Evolutionary conservation across 2,113 vertebrate species (phyloP), one percentile per base, ranked within the genome.

Genomic region (Ictidomys tridecemlineatus): DNA sequence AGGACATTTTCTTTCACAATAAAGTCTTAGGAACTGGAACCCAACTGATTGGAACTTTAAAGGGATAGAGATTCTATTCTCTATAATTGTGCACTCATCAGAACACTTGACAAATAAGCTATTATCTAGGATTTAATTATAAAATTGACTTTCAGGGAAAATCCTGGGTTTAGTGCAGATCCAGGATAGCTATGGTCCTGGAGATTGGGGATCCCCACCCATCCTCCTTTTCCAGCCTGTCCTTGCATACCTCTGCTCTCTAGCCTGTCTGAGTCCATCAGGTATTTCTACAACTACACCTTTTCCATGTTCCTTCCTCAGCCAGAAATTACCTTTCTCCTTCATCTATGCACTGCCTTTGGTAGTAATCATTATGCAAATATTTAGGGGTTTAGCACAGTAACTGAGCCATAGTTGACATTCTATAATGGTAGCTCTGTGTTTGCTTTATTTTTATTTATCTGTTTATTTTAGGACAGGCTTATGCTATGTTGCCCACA

Each of bases 1-100:
- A 87, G 58, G 37, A 61, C 8, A 85, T 86, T 78, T 96, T 94
- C 61, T 96, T 92, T 95, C 73, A 56, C 39, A 42, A 20, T 32
- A 42, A 83, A 83, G 83, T 96, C 93, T 93, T 72, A 89, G 83
- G 94, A 95, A 95, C 79, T 92, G n/a, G 45, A 93, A 90, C 22
- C 30, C 69, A 91, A 32, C 58, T 90, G 73, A 85, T 18, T 53
- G 32, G 14, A 96, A 56, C 26, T n/a, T 73, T 74, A 11, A 86
- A 58, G 30, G 26, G 26, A 32, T 89, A 4, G 24, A 91, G 32
- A 39, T 63, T 45, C 82, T 94, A 28, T 83, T 67, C 69, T 86
- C 69, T 93, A 2, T n/a, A 69, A 16, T 88, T 45, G 20, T 88
- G 24, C 32, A 45, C 86, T 92, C 34, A 79, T 30, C 34, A 85